Evolutionary conservation across 2,888 invertebrate genomes (phyloP).

Genomic region (Bibio marci): DNA sequence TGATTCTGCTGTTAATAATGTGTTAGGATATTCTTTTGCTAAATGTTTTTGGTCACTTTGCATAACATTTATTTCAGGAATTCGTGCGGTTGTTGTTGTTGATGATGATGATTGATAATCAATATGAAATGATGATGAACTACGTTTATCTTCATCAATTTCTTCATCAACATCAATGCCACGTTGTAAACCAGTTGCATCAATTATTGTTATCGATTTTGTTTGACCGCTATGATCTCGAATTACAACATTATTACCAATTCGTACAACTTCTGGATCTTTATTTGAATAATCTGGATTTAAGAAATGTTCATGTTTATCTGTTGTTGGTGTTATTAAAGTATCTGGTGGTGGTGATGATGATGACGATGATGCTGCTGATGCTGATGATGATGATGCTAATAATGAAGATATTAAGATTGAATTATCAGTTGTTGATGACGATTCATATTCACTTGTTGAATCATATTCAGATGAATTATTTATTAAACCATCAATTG

Average conservation of each 20-base stretch:
- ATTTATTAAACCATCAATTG: neutral
- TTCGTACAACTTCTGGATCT: slow-evolving; percentile 4
- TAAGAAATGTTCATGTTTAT: neutral
- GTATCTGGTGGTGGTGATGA: neutral
- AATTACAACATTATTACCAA: slow-evolving; percentile 11
- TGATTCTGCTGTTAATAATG: too few species aligned
- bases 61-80: neutral
- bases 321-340: neutral
- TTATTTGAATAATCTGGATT: neutral
- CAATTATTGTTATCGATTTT: slow-evolving; percentile 26
- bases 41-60: too few species aligned
- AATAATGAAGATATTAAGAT: neutral
- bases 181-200: slow-evolving; percentile 30
- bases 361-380: neutral
- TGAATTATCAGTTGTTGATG: too few species aligned
- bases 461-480: neutral
- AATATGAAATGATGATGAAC: neutral
- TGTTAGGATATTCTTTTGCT: too few species aligned
- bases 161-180: slow-evolving; percentile 15
- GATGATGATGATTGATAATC: neutral
- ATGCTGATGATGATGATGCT: neutral
- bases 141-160: neutral
- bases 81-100: neutral
- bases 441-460: too few species aligned
- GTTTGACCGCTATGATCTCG: slow-evolving; percentile 10